These are phyloP conservation scores for Notospermus geniculatus DNA, from an alignment of 1,140 invertebrate species.

Conservation along the genomic window DNA sequence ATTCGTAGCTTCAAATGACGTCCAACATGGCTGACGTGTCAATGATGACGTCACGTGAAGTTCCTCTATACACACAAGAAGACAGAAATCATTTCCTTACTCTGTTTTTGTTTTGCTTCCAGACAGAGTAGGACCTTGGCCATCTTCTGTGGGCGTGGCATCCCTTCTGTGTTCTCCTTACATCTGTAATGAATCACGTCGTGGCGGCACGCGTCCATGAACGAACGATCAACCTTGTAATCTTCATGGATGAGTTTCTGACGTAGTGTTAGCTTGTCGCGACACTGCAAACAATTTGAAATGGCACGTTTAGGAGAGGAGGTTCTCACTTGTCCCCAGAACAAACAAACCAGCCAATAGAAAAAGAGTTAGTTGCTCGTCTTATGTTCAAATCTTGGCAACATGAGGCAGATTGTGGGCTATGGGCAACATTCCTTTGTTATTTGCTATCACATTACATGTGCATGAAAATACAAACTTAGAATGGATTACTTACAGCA, in stretches of 20 bases:
- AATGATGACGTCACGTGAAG: no score
- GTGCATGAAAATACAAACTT: no score
- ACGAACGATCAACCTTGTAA: constrained; percentile 83
- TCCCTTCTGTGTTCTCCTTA: constrained; percentile 22
- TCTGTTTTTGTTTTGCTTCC: constrained; percentile 78
- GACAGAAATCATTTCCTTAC: constrained; percentile 24
- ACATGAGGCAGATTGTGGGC: no score
- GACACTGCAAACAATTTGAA: constrained; percentile 72
- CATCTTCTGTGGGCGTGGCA: constrained; percentile 72
- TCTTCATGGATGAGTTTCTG: constrained; percentile 87
- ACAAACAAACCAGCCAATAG: no score
- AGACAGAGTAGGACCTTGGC: constrained; percentile 91
- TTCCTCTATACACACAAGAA: neutral
- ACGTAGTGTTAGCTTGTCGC: constrained; percentile 77
- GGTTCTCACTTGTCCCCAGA: no score
- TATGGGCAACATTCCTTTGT: no score
- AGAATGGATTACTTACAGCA: constrained; percentile 47
- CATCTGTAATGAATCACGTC: constrained; percentile 81
- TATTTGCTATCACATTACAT: no score
- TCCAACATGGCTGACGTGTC: no score
- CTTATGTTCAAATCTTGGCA: no score
- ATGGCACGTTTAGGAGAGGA: no score
- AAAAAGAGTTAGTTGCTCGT: no score
- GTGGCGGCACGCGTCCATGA: constrained; percentile 83
- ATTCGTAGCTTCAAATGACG: no score